Percentiles rank a stretch among this genome's conserved stretches.
Evolutionary conservation across 1,140 invertebrate genomes (phyloP).

Genomic region (Choristoneura fumiferana): DNA sequence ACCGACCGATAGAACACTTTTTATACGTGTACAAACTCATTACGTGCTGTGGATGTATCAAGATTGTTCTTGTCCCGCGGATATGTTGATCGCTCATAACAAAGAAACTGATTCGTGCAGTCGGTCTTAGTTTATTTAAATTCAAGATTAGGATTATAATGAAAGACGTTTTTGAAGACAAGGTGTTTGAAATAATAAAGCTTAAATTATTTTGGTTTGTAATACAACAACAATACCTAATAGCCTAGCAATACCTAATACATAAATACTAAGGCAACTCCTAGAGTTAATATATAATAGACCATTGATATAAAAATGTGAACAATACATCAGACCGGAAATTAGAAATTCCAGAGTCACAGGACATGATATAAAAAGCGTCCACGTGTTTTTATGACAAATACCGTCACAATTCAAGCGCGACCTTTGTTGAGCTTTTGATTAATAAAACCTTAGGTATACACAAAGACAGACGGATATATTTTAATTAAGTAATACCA

Average conservation of each 20-base stretch:
- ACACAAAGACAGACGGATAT: too few species aligned
- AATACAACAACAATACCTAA: too few species aligned
- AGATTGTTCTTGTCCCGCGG: constrained; percentile 35
- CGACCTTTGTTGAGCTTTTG: not conserved
- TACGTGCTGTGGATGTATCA: constrained; percentile 54
- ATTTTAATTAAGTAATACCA: too few species aligned
- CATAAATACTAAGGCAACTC: too few species aligned
- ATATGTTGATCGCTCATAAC: constrained; percentile 13
- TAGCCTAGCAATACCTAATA: too few species aligned
- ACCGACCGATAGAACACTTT: constrained; percentile 70
- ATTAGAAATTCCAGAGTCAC: constrained; percentile 47
- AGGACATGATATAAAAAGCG: constrained; percentile 9
- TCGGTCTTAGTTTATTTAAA: constrained; percentile 1
- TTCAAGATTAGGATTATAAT: constrained; percentile 1
- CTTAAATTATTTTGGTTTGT: too few species aligned
- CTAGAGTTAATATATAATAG: not conserved
- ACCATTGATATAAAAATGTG: constrained; percentile 26
- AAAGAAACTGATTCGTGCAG: not conserved
- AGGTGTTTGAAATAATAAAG: not conserved
- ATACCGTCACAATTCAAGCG: constrained; percentile 11
- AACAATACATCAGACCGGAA: constrained; percentile 42
- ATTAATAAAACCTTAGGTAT: not conserved
- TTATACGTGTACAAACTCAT: constrained; percentile 73
- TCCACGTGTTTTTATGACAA: constrained; percentile 8
- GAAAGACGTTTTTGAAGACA: not conserved